Conservation (phyloP, 2,888 invertebrate genomes). For the Aspidiotus destructor region DNA sequence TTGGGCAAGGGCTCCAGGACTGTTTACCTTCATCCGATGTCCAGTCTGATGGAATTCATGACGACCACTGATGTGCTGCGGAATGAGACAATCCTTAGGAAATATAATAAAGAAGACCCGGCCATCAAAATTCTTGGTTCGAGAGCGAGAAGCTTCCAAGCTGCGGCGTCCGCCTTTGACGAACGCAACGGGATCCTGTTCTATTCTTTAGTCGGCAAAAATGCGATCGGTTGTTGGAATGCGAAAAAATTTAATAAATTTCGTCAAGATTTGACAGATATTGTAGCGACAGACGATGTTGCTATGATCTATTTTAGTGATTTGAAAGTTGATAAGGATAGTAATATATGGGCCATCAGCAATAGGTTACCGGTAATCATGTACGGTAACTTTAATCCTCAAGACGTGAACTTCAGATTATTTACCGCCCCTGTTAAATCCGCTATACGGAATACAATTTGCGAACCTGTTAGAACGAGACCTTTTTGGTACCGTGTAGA, state of each 20-base stretch:
- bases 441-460: constrained; percentile 56
- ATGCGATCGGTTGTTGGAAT: constrained; percentile 76
- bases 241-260: constrained; percentile 50
- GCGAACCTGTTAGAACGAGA: constrained; percentile 42
- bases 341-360: constrained; percentile 60
- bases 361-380: constrained; percentile 66
- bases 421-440: constrained; percentile 55
- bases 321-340: constrained; percentile 51
- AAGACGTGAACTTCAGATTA: constrained; percentile 60
- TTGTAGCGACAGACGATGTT: constrained; percentile 65
- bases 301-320: constrained; percentile 70
- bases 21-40: constrained; percentile 67
- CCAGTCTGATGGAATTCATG: constrained; percentile 67
- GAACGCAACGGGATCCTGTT: constrained; percentile 56
- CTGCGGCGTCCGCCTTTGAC: constrained; percentile 52
- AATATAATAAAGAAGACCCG: constrained; percentile 46
- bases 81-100: constrained; percentile 54
- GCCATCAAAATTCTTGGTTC: constrained; percentile 40
- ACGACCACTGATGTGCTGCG: constrained; percentile 65
- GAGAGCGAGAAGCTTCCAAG: constrained; percentile 57
- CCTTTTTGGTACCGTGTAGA: too few species aligned
- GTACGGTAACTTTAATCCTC: constrained; percentile 52
- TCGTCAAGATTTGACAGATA: constrained; percentile 53
- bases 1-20: constrained; percentile 58
- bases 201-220: constrained; percentile 68